These are phyloP conservation scores for Fukomys damarensis DNA, from an alignment of 2,113 vertebrate genomes.

Conservation along the genomic window DNA sequence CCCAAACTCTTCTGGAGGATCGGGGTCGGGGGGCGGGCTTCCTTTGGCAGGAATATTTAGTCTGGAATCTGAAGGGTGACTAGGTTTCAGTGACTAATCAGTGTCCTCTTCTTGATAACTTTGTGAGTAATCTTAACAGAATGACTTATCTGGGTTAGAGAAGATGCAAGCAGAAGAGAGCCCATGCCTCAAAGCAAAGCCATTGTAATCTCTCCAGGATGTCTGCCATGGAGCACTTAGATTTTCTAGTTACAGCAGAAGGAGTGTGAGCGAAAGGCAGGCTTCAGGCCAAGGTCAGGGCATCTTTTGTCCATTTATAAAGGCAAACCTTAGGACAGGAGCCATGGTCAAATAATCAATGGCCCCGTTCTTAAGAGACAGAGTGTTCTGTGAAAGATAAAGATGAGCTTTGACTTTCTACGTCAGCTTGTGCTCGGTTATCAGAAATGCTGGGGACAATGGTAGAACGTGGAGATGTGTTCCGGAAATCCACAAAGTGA, in stretches of 20 bases:
- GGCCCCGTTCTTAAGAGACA: conserved; percentile 54
- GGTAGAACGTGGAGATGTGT: neutral
- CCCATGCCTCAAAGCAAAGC: neutral
- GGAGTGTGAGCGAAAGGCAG: neutral
- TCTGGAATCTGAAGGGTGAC: neutral
- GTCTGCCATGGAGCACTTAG: neutral
- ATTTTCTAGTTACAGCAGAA: neutral
- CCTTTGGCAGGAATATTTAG: neutral
- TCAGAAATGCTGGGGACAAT: conserved; percentile 45
- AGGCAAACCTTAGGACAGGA: conserved; percentile 55
- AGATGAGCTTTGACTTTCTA: conserved; percentile 61
- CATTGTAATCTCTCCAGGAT: neutral
- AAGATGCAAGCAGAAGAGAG: neutral
- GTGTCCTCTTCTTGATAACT: neutral
- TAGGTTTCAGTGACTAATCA: neutral
- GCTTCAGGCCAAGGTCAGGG: conserved; percentile 59
- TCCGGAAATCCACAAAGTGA: conserved; percentile 28
- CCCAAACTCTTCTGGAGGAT: neutral
- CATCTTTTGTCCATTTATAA: conserved; percentile 66
- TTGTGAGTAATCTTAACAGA: neutral
- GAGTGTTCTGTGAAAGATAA: conserved; percentile 69
- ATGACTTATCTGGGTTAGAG: neutral
- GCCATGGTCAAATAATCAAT: conserved; percentile 63
- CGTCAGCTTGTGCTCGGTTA: conserved; percentile 23
- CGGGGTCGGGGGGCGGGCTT: neutral